phyloP scores from a whole-genome alignment of 2,888 invertebrate genomes.

The Drosophila vallismaia region DNA sequence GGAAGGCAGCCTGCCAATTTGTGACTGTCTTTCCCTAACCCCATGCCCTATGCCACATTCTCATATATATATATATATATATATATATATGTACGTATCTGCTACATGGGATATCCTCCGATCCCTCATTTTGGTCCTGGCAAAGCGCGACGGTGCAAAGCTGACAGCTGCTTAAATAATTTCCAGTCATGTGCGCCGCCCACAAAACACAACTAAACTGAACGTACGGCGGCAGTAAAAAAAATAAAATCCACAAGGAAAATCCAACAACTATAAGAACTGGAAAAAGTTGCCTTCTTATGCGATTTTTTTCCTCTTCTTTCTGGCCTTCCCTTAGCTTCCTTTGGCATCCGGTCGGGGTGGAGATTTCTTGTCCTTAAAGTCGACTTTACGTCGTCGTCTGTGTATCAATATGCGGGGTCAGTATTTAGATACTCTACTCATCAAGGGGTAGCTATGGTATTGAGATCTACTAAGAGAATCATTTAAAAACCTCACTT shows the following conservation, averaged over 20 bases:
- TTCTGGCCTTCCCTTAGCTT: conserved; percentile 8
- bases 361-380: conserved; percentile 41
- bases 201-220: conserved; percentile 56
- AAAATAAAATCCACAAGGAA: conserved; percentile 19
- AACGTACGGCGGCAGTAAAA: conserved; percentile 40
- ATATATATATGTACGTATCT: conserved; percentile 1
- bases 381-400: conserved; percentile 54
- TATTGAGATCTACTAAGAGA: too few species aligned
- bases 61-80: background rate
- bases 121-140: conserved; percentile 41
- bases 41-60: conserved; percentile 3
- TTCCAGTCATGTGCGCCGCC: conserved; percentile 61
- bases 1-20: conserved; percentile 56
- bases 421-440: conserved; percentile 38
- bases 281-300: conserved; percentile 39
- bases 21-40: conserved; percentile 49
- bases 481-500: too few species aligned
- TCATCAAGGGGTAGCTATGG: too few species aligned
- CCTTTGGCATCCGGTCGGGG: conserved; percentile 28
- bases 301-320: conserved; percentile 25
- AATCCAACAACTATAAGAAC: conserved; percentile 27
- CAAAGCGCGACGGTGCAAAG: conserved; percentile 57
- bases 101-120: conserved; percentile 21
- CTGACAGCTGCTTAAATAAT: conserved; percentile 60
- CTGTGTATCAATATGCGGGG: conserved; percentile 46